Evolutionary conservation across 2,797 vertebrate species (phyloP).

Genomic region (Sebastes hubbsi): DNA sequence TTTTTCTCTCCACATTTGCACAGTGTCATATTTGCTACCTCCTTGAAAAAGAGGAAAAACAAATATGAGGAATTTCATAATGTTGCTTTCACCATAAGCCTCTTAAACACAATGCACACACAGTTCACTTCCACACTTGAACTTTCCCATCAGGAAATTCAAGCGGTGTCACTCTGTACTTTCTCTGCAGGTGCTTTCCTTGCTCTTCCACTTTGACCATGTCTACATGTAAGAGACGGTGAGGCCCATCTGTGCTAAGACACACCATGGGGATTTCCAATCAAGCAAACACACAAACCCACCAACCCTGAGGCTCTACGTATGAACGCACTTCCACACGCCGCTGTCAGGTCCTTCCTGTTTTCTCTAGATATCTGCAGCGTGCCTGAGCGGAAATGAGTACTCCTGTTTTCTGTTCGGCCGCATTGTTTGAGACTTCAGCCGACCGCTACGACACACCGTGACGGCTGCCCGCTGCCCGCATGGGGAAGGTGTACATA

Average conservation of each 20-base stretch:
- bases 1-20: not conserved
- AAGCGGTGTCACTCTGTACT: not conserved
- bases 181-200: not conserved
- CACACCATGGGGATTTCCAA: conserved; percentile 70
- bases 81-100: not conserved
- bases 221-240: not conserved
- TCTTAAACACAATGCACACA: not conserved
- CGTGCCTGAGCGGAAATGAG: conserved; percentile 42
- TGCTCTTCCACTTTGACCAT: not conserved
- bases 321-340: conserved; percentile 53
- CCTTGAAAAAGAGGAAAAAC: not conserved
- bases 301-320: not conserved
- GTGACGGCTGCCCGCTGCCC: not conserved
- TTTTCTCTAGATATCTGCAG: conserved; percentile 65
- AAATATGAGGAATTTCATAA: not conserved
- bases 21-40: not conserved
- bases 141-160: not conserved
- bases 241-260: not conserved
- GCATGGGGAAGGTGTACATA: not conserved
- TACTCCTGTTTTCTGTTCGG: conserved; percentile 38
- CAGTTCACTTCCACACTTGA: too few relatives aligned
- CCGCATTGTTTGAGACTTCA: conserved; percentile 35
- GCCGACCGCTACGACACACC: not conserved
- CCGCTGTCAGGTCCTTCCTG: conserved; percentile 66
- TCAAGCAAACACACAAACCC: not conserved